These are phyloP conservation scores for Asbolus verrucosus DNA, from an alignment of 1,140 invertebrate species.

Conservation along the genomic window DNA sequence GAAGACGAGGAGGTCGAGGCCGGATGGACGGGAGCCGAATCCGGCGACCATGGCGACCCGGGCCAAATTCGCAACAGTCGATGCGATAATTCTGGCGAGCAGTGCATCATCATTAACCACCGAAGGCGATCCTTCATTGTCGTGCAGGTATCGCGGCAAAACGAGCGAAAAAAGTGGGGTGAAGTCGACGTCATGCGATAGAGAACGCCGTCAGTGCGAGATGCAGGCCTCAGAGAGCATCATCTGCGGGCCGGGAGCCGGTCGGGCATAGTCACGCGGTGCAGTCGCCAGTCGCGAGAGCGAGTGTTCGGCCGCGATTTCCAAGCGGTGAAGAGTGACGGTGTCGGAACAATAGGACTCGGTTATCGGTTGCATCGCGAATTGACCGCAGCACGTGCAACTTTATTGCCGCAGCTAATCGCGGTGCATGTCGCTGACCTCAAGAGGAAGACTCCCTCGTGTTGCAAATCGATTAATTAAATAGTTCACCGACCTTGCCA, in stretches of 20 bases:
- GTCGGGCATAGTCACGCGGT: not conserved
- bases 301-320: slow-evolving; percentile 6
- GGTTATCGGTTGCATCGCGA: slow-evolving; percentile 6
- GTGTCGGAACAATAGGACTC: not conserved
- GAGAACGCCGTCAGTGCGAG: not conserved
- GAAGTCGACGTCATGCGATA: slow-evolving; percentile 4
- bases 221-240: not conserved
- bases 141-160: slow-evolving; percentile 1
- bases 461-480: slow-evolving; percentile 40
- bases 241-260: too few relatives aligned
- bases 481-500: slow-evolving; percentile 42
- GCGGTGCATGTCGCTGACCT: slow-evolving; percentile 34
- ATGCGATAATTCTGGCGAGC: too few relatives aligned
- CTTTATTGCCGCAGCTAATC: not conserved
- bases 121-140: too few relatives aligned
- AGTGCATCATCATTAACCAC: too few relatives aligned
- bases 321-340: not conserved
- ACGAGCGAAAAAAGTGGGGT: slow-evolving; percentile 6
- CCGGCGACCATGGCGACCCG: too few relatives aligned
- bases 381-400: slow-evolving; percentile 18
- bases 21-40: too few relatives aligned
- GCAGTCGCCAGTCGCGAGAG: slow-evolving; percentile 18
- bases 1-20: too few relatives aligned
- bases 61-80: too few relatives aligned
- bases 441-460: slow-evolving; percentile 8